phyloP scores from a whole-genome alignment of 2,113 vertebrate species.

The Melanotaenia duboulayi region DNA sequence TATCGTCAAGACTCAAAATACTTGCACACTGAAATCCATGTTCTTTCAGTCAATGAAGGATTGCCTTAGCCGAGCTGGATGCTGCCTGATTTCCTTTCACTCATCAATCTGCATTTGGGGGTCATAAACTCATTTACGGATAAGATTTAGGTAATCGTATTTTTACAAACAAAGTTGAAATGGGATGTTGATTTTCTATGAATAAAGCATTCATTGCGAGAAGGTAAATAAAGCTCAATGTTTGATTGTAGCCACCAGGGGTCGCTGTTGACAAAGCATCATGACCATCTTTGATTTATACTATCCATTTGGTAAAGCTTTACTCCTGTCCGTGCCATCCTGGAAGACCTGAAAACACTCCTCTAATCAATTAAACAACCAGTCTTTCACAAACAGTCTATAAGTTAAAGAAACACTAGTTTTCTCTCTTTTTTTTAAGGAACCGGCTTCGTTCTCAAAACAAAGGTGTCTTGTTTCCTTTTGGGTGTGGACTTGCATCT shows the following conservation, averaged over 20 bases:
- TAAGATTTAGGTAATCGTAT: no score
- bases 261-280: conserved; percentile 1
- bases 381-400: not conserved
- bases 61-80: no score
- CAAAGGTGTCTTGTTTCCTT: conserved; percentile 45
- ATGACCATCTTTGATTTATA: not conserved
- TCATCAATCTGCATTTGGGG: no score
- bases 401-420: not conserved
- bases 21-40: no score
- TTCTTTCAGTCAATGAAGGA: no score
- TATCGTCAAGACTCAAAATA: no score
- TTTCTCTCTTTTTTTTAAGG: accelerated
- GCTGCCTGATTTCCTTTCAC: no score
- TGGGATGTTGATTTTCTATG: no score
- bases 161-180: no score
- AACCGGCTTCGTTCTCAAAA: conserved; percentile 3
- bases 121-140: no score
- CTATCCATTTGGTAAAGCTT: not conserved
- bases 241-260: conserved; percentile 42
- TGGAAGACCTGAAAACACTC: not conserved
- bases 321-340: not conserved
- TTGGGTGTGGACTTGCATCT: conserved; percentile 40
- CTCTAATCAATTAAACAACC: conserved; percentile 7
- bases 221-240: not conserved
- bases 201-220: no score